Evolutionary conservation across 2,888 invertebrate genomes (phyloP).

Genomic region (Meloe dianella): DNA sequence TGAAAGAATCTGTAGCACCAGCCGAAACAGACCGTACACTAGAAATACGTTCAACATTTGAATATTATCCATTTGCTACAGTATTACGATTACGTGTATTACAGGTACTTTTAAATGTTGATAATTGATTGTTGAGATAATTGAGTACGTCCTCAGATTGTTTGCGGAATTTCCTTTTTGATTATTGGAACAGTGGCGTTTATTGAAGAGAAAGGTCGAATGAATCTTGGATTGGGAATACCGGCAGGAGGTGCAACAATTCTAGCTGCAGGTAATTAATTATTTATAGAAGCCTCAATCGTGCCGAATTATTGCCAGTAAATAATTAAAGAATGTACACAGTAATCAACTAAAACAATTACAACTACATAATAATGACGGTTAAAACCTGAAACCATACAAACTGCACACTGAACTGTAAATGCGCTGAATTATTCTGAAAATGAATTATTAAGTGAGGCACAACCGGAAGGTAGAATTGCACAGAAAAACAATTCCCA

Average conservation of each 20-base stretch:
- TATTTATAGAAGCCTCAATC: not conserved
- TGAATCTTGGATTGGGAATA: constrained; percentile 68
- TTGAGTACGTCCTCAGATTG: constrained; percentile 61
- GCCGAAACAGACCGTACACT: constrained; percentile 54
- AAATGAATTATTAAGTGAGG: not conserved
- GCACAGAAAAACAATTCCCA: too few species aligned
- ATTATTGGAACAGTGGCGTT: constrained; percentile 70
- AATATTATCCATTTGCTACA: constrained; percentile 67
- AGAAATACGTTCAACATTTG: constrained; percentile 46
- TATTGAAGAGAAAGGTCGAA: constrained; percentile 67
- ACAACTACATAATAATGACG: not conserved
- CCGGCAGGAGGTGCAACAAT: constrained; percentile 67
- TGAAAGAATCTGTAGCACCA: constrained; percentile 66
- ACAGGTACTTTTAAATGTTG: constrained; percentile 58
- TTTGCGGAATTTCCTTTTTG: constrained; percentile 68
- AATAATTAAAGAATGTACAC: not conserved
- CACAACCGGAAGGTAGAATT: not conserved
- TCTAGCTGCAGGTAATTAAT: constrained; percentile 65
- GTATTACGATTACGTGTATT: constrained; percentile 65
- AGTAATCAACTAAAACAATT: not conserved
- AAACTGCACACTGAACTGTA: not conserved
- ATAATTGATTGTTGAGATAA: not conserved
- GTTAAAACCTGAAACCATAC: too few species aligned
- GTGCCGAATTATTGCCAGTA: not conserved
- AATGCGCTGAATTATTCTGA: not conserved